Evolutionary conservation across 2,797 vertebrate genomes (phyloP).

Genomic region (Malurus splendens): DNA sequence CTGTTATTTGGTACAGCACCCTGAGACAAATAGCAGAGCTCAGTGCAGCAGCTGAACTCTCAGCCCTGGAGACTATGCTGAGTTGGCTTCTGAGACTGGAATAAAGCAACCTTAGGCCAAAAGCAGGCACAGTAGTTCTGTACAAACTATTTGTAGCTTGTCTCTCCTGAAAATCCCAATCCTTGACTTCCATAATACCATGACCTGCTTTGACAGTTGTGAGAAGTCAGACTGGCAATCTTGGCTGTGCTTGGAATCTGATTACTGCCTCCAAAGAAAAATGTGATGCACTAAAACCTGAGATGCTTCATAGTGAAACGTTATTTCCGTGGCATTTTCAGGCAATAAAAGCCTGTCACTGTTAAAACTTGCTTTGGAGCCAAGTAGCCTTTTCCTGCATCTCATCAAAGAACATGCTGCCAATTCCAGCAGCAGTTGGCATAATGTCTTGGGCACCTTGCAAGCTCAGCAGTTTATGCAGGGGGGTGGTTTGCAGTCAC

Average conservation of each 20-base stretch:
- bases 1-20: not conserved
- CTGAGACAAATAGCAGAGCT: not conserved
- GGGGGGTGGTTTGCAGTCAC: not conserved
- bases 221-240: not conserved
- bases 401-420: not conserved
- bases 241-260: not conserved
- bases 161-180: not conserved
- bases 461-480: not conserved
- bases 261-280: not conserved
- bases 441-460: not conserved
- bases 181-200: not conserved
- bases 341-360: not conserved
- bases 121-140: not conserved
- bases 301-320: not conserved
- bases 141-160: not conserved
- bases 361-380: not conserved
- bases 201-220: not conserved
- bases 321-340: not conserved
- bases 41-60: not conserved
- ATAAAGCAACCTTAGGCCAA: not conserved
- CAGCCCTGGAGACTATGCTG: not conserved
- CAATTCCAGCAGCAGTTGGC: not conserved
- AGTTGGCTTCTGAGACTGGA: not conserved
- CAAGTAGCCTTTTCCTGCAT: not conserved
- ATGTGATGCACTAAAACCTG: not conserved